phyloP scores from a whole-genome alignment of 2,797 vertebrate genomes.

The Tokudaia tokunoshimensis region DNA sequence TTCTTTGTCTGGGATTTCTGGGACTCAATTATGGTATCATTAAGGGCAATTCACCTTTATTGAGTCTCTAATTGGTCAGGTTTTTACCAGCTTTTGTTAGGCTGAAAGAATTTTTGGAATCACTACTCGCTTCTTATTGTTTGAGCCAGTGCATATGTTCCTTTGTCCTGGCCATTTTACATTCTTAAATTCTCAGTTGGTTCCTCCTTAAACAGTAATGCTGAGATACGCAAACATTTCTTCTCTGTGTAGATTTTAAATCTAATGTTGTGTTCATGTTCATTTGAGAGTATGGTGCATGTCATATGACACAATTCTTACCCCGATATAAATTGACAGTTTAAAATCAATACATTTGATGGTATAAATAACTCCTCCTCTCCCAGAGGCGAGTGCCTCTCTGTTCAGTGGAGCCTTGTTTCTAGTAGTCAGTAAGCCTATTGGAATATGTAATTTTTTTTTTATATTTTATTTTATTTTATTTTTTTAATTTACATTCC shows the following conservation, averaged over 20 bases:
- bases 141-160: background rate
- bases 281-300: background rate
- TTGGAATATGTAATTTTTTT: background rate
- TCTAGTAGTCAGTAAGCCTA: background rate
- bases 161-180: background rate
- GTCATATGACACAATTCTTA: constrained; percentile 5
- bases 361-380: constrained; percentile 7
- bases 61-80: background rate
- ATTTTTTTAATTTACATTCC: too few relatives aligned
- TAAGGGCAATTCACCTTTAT: background rate
- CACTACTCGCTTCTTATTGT: constrained; percentile 12
- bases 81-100: constrained; percentile 36
- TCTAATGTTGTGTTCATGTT: background rate
- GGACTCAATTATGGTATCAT: background rate
- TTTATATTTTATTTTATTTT: too few relatives aligned
- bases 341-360: background rate
- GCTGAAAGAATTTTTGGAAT: constrained; percentile 16
- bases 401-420: background rate
- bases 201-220: constrained; percentile 16
- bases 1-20: constrained; percentile 43
- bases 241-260: constrained; percentile 45
- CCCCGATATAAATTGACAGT: background rate
- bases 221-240: background rate
- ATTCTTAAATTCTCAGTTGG: background rate
- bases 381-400: background rate